phyloP scores from a whole-genome alignment of 30 jellyfish, hydroid and myxozoan genomes.

The Cassiopea xamachana region DNA sequence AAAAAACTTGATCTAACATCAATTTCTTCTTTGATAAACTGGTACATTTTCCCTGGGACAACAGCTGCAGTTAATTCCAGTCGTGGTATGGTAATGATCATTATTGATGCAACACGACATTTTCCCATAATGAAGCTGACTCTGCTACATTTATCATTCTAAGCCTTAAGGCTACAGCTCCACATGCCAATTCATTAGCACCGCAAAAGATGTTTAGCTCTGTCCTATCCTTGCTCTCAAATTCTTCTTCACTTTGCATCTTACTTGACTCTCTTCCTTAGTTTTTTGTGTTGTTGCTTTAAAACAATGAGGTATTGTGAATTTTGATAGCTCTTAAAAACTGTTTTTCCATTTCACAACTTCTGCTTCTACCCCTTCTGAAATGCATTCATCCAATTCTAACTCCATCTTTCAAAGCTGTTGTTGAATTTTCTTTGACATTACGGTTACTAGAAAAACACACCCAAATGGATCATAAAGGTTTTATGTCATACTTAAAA shows the following conservation, averaged over 20 bases:
- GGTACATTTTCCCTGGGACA: neutral
- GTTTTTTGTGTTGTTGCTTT: neutral
- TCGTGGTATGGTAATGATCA: neutral
- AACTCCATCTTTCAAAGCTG: neutral
- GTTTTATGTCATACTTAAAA: neutral
- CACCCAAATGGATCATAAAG: neutral
- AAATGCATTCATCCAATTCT: neutral
- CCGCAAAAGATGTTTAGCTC: neutral
- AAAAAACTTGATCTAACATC: neutral
- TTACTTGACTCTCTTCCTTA: neutral
- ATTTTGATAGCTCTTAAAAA: neutral
- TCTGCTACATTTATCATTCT: neutral
- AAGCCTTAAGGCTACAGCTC: neutral
- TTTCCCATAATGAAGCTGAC: neutral
- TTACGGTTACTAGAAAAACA: neutral
- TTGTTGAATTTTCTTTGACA: neutral
- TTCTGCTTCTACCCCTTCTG: neutral
- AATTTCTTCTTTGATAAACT: neutral
- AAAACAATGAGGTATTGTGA: neutral
- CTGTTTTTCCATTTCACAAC: neutral
- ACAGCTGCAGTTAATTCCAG: slow-evolving; percentile 1
- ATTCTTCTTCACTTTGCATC: neutral
- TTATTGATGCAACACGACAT: neutral
- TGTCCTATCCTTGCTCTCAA: neutral
- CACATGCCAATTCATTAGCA: neutral